phyloP scores from a whole-genome alignment of 2,797 vertebrate species.

The Pyrocephalus nanus region DNA sequence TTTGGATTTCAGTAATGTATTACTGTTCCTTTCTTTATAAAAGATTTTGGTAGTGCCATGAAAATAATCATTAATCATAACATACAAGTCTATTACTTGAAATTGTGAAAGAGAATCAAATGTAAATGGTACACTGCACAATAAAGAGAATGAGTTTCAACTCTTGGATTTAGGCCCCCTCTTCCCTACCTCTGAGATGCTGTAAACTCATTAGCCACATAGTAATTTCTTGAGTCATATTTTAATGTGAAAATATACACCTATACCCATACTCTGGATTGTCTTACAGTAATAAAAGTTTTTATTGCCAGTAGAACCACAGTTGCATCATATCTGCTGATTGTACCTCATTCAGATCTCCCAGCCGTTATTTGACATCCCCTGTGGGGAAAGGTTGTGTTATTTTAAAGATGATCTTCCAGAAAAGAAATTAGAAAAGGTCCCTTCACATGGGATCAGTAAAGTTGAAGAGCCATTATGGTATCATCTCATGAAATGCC shows the following conservation, averaged over 20 bases:
- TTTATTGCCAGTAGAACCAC: neutral
- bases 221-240: neutral
- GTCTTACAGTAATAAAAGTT: neutral
- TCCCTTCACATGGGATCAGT: neutral
- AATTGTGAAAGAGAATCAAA: neutral
- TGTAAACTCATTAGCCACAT: neutral
- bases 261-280: neutral
- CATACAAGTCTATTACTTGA: neutral
- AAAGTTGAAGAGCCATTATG: neutral
- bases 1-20: neutral
- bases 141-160: neutral
- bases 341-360: neutral
- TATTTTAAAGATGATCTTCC: neutral
- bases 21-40: neutral
- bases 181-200: neutral
- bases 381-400: neutral
- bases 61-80: neutral
- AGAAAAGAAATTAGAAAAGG: neutral
- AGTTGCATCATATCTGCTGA: neutral
- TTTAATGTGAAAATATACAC: neutral
- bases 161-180: neutral
- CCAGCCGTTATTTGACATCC: neutral
- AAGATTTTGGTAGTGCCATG: neutral
- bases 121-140: neutral
- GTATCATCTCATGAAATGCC: neutral